These are phyloP conservation scores for Gymnothorax javanicus DNA, from an alignment of 2,797 vertebrate genomes.

Conservation along the genomic window DNA sequence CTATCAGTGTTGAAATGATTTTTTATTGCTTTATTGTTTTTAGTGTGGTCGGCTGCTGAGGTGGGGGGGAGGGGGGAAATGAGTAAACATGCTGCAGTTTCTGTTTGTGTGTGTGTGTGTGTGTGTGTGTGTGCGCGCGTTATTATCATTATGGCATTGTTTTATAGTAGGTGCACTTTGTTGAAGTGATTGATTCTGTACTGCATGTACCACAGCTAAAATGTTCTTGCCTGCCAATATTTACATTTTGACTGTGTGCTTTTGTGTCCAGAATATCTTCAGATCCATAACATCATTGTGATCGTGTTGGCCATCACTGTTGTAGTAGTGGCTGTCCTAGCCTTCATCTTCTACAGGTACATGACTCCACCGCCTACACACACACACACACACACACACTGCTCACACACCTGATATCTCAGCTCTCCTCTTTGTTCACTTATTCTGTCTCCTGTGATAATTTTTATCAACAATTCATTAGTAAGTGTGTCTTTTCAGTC, in stretches of 20 bases:
- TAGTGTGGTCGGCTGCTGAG: neutral
- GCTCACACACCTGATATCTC: neutral
- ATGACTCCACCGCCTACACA: neutral
- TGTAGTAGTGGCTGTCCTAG: slow-evolving; percentile 80
- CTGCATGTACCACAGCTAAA: neutral
- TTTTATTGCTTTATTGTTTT: neutral
- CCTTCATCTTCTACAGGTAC: slow-evolving; percentile 90
- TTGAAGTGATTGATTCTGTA: neutral
- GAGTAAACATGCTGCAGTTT: neutral
- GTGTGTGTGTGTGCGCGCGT: slow-evolving; percentile 25
- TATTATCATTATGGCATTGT: neutral
- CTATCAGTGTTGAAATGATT: neutral
- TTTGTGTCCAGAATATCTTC: slow-evolving; percentile 47
- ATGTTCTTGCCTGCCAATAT: neutral
- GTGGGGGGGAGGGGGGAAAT: neutral
- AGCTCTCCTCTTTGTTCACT: neutral
- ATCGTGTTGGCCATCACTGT: slow-evolving; percentile 83
- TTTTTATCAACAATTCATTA: neutral
- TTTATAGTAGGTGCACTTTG: neutral
- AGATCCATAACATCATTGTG: slow-evolving; percentile 73
- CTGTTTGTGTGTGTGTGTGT: slow-evolving; percentile 4
- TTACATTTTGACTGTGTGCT: neutral
- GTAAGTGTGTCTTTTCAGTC: neutral
- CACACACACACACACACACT: neutral
- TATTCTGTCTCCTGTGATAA: neutral